Evolutionary conservation across 2,113 vertebrate species (phyloP).

Genomic region (Mystacornis crossleyi): DNA sequence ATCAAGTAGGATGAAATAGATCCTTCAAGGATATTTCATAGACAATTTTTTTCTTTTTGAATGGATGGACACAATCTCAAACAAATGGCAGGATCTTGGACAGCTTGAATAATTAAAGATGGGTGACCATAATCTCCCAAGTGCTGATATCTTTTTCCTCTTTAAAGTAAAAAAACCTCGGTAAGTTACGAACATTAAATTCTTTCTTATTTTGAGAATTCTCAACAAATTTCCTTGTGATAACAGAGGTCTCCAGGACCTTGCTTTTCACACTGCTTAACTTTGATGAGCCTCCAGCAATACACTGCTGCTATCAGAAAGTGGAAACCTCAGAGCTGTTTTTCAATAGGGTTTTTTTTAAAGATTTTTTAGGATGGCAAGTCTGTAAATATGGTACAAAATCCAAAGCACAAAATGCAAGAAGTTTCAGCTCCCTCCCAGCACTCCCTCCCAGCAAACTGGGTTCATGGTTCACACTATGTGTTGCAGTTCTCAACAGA

Average conservation of each 20-base stretch:
- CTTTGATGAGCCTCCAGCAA: background rate
- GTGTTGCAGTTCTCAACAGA: background rate
- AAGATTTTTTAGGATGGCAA: background rate
- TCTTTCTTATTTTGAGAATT: background rate
- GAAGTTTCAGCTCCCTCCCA: background rate
- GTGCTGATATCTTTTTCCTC: background rate
- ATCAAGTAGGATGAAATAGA: background rate
- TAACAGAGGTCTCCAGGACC: background rate
- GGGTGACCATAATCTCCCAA: background rate
- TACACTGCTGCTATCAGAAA: background rate
- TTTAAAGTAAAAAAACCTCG: background rate
- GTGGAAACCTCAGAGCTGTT: background rate
- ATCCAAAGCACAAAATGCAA: background rate
- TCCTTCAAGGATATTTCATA: background rate
- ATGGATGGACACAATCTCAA: background rate
- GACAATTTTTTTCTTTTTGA: background rate
- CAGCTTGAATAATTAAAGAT: background rate
- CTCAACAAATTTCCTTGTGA: background rate
- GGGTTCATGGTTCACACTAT: background rate
- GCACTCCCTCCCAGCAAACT: background rate
- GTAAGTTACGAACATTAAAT: background rate
- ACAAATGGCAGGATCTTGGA: background rate
- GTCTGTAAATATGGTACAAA: background rate
- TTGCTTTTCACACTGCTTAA: background rate
- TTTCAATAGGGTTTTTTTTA: background rate